phyloP scores from a whole-genome alignment of 1,140 invertebrate species.

The Heliconius eleuchia region DNA sequence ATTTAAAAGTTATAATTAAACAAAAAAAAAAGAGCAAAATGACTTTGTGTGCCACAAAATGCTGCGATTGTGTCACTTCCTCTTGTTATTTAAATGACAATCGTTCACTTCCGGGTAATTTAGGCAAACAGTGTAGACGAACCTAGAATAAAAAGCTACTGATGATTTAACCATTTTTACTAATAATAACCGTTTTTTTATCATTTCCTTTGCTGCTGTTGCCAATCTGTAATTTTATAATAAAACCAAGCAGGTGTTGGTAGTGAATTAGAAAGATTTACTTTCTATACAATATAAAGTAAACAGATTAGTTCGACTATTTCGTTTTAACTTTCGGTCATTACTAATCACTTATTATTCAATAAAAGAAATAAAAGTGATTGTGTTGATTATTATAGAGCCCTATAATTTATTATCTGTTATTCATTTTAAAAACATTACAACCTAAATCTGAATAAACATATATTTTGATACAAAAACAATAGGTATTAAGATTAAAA shows the following conservation, averaged over 20 bases:
- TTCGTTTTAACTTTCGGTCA: neutral
- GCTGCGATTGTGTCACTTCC: constrained; percentile 26
- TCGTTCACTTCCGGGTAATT: constrained; percentile 12
- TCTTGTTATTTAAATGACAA: constrained; percentile 20
- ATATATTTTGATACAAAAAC: too few species aligned
- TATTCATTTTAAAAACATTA: too few species aligned
- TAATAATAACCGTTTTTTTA: neutral
- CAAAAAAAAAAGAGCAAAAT: neutral
- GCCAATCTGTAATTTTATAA: neutral
- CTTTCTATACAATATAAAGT: neutral
- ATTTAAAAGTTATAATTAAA: neutral
- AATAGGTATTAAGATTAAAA: too few species aligned
- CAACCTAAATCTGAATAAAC: too few species aligned
- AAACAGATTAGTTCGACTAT: neutral
- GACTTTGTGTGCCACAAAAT: constrained; percentile 1
- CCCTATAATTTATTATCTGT: too few species aligned
- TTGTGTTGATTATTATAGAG: too few species aligned
- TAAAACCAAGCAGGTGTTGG: neutral
- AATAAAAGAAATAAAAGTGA: neutral
- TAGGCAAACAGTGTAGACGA: neutral
- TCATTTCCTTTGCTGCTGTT: neutral
- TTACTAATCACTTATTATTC: neutral
- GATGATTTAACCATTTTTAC: neutral
- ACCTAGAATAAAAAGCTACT: neutral
- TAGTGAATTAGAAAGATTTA: neutral